Conservation (phyloP, 2,797 vertebrate genomes). For the Mus minutoides region DNA sequence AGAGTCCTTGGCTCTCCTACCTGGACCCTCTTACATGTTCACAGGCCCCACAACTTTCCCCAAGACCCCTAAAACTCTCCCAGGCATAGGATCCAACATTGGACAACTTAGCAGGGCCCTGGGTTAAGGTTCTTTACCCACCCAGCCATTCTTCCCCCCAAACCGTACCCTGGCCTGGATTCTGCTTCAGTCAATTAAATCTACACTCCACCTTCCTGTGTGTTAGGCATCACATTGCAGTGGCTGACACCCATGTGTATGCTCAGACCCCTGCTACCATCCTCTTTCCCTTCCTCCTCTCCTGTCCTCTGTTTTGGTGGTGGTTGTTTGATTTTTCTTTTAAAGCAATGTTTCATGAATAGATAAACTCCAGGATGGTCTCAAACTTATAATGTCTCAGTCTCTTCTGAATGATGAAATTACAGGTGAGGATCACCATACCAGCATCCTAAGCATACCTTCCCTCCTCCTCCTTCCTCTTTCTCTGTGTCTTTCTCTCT, state of each 20-base stretch:
- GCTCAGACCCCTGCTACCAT: not conserved
- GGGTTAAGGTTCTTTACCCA: rapidly evolving
- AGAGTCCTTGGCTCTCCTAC: not conserved
- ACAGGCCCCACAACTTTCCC: not conserved
- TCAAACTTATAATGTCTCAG: not conserved
- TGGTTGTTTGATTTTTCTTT: not conserved
- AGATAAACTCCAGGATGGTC: not conserved
- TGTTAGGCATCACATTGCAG: not conserved
- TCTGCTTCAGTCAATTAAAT: not conserved
- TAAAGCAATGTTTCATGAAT: no score
- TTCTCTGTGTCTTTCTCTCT: not conserved
- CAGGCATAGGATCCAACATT: not conserved
- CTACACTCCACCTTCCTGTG: not conserved
- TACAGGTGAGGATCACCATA: not conserved
- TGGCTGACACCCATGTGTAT: not conserved
- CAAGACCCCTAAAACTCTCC: not conserved
- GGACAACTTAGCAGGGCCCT: no score
- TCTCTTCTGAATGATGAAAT: not conserved
- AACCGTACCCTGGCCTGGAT: not conserved
- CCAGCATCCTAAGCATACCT: not conserved
- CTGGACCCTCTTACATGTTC: no score
- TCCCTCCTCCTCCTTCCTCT: not conserved
- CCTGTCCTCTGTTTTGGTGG: not conserved
- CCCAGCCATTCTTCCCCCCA: not conserved
- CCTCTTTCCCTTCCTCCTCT: no score